These are phyloP conservation scores for Sebastes glaucus DNA, from an alignment of 2,797 vertebrate species.

Conservation along the genomic window DNA sequence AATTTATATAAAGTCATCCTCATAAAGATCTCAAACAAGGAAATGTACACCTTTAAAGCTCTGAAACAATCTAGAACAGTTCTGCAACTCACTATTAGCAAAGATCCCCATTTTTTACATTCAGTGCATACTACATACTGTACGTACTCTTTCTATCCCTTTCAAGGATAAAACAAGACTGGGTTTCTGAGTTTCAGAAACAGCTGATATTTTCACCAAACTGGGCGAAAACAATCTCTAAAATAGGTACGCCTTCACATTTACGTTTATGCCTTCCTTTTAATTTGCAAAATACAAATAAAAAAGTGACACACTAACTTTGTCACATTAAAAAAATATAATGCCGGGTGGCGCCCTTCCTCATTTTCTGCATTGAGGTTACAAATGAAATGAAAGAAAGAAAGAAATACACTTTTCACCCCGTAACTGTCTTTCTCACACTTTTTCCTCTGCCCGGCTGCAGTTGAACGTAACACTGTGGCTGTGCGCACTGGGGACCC, in stretches of 20 bases:
- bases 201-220: neutral
- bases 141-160: neutral
- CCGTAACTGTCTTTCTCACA: too few relatives aligned
- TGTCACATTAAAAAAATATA: too few relatives aligned
- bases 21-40: neutral
- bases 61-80: neutral
- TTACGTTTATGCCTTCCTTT: neutral
- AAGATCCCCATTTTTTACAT: neutral
- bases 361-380: too few relatives aligned
- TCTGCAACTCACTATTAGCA: neutral
- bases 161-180: neutral
- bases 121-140: neutral
- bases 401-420: too few relatives aligned
- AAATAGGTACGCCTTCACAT: neutral
- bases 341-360: too few relatives aligned
- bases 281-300: neutral
- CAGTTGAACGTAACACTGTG: too few relatives aligned
- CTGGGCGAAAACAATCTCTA: neutral
- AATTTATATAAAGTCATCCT: neutral
- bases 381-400: too few relatives aligned
- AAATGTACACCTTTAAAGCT: neutral
- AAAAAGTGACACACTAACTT: neutral
- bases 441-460: too few relatives aligned
- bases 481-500: too few relatives aligned
- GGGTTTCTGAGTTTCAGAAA: neutral